Evolutionary conservation across 1,140 invertebrate species (phyloP).

Genomic region (Ceratina calcarata): DNA sequence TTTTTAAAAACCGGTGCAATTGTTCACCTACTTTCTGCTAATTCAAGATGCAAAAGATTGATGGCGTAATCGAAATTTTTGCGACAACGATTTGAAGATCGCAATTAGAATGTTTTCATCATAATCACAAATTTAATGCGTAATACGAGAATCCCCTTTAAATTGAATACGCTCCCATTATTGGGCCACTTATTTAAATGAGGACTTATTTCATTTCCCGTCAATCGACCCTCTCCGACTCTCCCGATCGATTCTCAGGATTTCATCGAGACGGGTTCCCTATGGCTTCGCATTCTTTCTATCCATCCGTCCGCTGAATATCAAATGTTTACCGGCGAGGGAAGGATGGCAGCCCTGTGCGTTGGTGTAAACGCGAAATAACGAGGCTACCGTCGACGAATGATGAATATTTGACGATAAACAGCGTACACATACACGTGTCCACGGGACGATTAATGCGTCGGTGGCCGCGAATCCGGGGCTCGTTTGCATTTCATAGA

Average conservation of each 20-base stretch:
- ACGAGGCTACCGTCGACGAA: neutral
- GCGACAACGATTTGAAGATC: no score
- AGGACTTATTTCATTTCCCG: slow-evolving; percentile 1
- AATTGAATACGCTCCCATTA: neutral
- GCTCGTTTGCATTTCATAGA: slow-evolving; percentile 36
- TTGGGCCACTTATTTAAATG: slow-evolving; percentile 27
- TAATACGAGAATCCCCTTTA: no score
- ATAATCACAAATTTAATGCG: no score
- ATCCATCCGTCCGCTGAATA: neutral
- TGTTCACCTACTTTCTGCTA: no score
- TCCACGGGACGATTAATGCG: slow-evolving; percentile 17
- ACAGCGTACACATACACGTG: neutral
- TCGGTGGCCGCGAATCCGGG: neutral
- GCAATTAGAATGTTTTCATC: no score
- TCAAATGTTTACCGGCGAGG: neutral
- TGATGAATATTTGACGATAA: slow-evolving; percentile 30
- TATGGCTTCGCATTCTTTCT: neutral
- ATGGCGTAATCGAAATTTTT: no score
- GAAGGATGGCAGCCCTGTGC: no score
- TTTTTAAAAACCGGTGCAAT: no score
- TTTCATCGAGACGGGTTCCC: no score
- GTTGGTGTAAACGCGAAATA: neutral
- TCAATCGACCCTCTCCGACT: neutral
- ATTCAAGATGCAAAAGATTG: no score
- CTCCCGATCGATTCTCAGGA: neutral